Conservation (phyloP, 2,113 vertebrate species). For the Cygnus buccinator region DNA sequence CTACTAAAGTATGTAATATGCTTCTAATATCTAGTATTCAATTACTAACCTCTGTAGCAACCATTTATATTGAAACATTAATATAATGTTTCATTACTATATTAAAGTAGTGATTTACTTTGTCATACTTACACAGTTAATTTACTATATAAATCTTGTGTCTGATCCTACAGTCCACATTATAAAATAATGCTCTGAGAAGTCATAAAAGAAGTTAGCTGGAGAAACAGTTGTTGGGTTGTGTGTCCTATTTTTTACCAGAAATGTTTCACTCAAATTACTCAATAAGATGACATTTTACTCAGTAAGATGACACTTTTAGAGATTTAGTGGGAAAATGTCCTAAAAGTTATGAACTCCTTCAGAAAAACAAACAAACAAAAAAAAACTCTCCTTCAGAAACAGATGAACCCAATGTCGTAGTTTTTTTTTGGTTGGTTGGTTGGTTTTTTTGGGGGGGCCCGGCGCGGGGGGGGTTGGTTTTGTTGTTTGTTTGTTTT, state of each 20-base stretch:
- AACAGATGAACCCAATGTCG: background rate
- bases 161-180: background rate
- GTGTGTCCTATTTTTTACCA: background rate
- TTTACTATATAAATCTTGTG: constrained; percentile 26
- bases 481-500: background rate
- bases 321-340: background rate
- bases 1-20: background rate
- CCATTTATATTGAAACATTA: constrained; percentile 12
- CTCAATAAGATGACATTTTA: background rate
- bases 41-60: constrained; percentile 20
- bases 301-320: background rate
- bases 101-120: constrained; percentile 42
- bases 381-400: background rate
- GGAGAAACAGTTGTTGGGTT: background rate
- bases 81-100: constrained; percentile 36
- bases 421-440: background rate
- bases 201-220: background rate
- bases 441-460: background rate
- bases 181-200: background rate
- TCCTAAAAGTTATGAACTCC: background rate
- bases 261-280: background rate
- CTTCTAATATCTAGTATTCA: constrained; percentile 39
- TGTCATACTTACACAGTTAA: background rate
- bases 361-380: too few relatives aligned
- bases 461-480: too few relatives aligned